These are phyloP conservation scores for Smithornis capensis DNA, from an alignment of 2,113 vertebrate genomes.

Conservation along the genomic window DNA sequence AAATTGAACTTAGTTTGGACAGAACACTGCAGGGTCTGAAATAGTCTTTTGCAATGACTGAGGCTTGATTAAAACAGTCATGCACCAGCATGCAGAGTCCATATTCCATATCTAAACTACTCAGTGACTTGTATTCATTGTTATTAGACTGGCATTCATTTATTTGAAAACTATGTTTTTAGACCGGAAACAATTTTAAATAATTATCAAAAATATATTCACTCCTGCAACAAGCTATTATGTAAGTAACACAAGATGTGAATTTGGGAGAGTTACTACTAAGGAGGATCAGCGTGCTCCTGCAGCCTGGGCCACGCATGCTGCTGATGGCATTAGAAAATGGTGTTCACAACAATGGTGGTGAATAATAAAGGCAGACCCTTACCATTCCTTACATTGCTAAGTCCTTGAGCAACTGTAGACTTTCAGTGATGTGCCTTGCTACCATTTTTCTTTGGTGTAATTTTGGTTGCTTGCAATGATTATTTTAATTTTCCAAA, in stretches of 20 bases:
- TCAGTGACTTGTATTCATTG: neutral
- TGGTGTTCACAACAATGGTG: neutral
- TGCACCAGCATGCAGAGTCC: neutral
- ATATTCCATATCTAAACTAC: neutral
- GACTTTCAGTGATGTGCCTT: slow-evolving; percentile 34
- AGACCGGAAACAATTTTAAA: slow-evolving; percentile 1
- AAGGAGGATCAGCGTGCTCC: neutral
- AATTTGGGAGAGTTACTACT: neutral
- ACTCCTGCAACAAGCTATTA: neutral
- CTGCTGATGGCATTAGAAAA: neutral
- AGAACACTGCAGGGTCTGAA: neutral
- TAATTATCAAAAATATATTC: slow-evolving; percentile 14
- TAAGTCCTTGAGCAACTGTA: slow-evolving; percentile 37
- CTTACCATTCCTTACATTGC: neutral
- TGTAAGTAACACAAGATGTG: neutral
- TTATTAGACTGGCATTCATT: neutral
- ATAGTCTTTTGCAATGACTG: neutral
- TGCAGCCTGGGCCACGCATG: neutral
- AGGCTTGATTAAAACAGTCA: neutral
- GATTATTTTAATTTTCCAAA: slow-evolving; percentile 1
- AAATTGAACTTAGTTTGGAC: neutral
- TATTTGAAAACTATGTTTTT: slow-evolving; percentile 14
- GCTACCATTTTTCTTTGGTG: slow-evolving; percentile 28
- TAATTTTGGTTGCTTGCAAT: slow-evolving; percentile 39
- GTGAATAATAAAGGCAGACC: neutral